Evolutionary conservation across 2,888 invertebrate genomes (phyloP).

Genomic region (Protodeltote pygarga): DNA sequence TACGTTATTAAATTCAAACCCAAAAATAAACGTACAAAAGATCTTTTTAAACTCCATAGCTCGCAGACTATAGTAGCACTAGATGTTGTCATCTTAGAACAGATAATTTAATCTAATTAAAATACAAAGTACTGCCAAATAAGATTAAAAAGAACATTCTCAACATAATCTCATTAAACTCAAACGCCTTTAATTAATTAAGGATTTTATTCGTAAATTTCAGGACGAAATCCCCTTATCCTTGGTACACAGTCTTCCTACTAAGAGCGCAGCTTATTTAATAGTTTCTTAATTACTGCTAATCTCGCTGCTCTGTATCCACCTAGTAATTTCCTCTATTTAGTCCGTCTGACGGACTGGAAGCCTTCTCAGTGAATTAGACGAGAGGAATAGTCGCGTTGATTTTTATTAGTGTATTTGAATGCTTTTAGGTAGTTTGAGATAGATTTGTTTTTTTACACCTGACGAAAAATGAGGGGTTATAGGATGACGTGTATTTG

Average conservation of each 20-base stretch:
- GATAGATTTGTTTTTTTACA: neutral
- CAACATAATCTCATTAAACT: too few species aligned
- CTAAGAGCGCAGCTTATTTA: conserved; percentile 59
- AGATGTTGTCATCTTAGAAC: too few species aligned
- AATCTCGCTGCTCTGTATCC: conserved; percentile 64
- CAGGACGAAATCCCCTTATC: conserved; percentile 14
- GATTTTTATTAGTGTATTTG: conserved; percentile 6
- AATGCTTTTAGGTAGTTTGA: neutral
- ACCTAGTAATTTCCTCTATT: conserved; percentile 70
- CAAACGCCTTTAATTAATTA: too few species aligned
- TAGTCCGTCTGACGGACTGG: conserved; percentile 57
- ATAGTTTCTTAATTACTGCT: conserved; percentile 77
- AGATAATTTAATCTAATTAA: too few species aligned
- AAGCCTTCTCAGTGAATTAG: conserved; percentile 53
- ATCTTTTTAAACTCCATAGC: too few species aligned
- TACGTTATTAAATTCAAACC: too few species aligned
- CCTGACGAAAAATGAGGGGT: too few species aligned
- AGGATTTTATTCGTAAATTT: conserved; percentile 3
- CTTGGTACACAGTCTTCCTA: conserved; percentile 26
- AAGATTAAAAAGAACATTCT: too few species aligned
- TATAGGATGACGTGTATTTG: too few species aligned
- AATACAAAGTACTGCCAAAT: too few species aligned
- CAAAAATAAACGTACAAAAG: too few species aligned
- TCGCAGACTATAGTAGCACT: too few species aligned
- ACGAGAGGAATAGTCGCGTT: conserved; percentile 34